Evolutionary conservation across 2,113 vertebrate species (phyloP), one percentile per base, ranked within the genome.

Genomic region (Pterocles orientalis): DNA sequence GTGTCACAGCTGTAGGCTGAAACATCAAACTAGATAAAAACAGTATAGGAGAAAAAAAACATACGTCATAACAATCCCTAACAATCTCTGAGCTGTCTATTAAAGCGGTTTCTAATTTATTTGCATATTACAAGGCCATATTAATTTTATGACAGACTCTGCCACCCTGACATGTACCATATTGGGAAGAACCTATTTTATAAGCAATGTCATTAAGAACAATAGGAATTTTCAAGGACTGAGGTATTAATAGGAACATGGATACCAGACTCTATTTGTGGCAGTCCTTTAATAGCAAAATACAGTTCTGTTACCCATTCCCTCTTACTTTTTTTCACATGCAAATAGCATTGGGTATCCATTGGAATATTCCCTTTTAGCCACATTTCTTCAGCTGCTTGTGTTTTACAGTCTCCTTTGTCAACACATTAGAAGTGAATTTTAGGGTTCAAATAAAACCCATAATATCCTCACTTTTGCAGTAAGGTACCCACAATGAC

Each of bases 11-110:
- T 90, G 14, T 62, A 90, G 48, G 31, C 34, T 84, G 68, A 90
- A 88, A 76, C 26, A 75, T 71, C 39, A 73, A 78, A 65, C 31
- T 69, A 54, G 58, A 70, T 54, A 62, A 90, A 89, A 94, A 70
- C 10, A 62, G 17, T 18, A 68, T 29, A 34, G 9, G 34, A 81
- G 53, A 82, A 84, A 86, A 7, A 88, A 78, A 84, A 33, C 24
- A n/a, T n/a, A n/a, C n/a, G n/a, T n/a, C n/a, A n/a, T n/a, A n/a
- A n/a, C n/a, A n/a, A n/a, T n/a, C 26, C 24, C 9, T 86, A n/a
- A 54, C 36, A 0, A 18, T 71, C 76, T 86, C 43, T 78, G 26
- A 84, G 2, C 28, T 78, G 14, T 31, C 48, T 81, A 8, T 60
- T 70, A 90, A 88, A 53, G 3, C 3, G 50, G 2, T 82, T 81